Conservation (phyloP, 2,113 vertebrate species). For the Boulengeromyrus knoepffleri region DNA sequence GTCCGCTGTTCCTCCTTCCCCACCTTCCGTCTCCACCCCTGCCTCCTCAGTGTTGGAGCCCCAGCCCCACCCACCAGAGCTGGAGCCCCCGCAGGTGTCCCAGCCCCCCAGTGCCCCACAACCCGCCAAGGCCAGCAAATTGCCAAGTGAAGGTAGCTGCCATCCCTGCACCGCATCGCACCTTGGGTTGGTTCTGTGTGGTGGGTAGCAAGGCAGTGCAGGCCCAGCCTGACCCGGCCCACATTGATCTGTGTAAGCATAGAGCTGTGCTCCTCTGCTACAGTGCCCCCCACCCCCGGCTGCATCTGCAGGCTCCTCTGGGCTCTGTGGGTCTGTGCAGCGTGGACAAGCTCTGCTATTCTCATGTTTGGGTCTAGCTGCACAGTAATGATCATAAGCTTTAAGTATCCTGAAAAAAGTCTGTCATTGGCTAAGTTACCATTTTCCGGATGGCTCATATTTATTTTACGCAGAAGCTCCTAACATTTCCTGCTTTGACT, state of each 20-base stretch:
- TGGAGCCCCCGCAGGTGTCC: slow-evolving; percentile 50
- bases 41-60: slow-evolving; percentile 37
- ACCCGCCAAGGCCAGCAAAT: slow-evolving; percentile 48
- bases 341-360: neutral
- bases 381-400: neutral
- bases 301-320: neutral
- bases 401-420: neutral
- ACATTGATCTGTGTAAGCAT: neutral
- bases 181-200: neutral
- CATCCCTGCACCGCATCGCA: neutral
- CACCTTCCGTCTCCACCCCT: slow-evolving; percentile 37
- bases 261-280: neutral
- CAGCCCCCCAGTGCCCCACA: slow-evolving; percentile 56
- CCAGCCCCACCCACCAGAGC: slow-evolving; percentile 39
- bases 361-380: neutral
- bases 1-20: slow-evolving; percentile 40
- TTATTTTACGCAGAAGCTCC: neutral
- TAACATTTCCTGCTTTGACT: neutral
- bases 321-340: neutral
- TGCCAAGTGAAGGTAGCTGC: slow-evolving; percentile 50
- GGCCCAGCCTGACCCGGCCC: neutral
- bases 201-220: neutral
- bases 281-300: too few species aligned
- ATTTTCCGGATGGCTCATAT: neutral
- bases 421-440: neutral